Evolutionary conservation across 2,797 vertebrate genomes (phyloP).

Genomic region (Lithobates pipiens): DNA sequence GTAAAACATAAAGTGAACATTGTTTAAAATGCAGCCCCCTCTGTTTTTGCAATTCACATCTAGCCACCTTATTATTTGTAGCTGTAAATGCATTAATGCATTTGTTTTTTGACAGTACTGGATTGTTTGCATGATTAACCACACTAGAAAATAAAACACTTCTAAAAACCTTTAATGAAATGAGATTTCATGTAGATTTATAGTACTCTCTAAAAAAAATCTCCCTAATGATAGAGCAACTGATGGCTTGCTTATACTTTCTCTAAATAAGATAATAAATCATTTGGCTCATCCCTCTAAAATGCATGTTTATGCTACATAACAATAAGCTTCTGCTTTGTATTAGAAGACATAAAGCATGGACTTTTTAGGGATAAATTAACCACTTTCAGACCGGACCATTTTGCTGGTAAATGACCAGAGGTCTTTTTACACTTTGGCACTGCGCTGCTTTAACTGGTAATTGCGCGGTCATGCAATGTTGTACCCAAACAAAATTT

Average conservation of each 20-base stretch:
- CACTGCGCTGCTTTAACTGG: too few relatives aligned
- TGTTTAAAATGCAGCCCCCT: too few relatives aligned
- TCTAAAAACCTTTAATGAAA: conserved; percentile 1
- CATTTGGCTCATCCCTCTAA: background rate
- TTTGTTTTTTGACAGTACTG: background rate
- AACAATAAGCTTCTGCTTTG: background rate
- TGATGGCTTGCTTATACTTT: conserved; percentile 1
- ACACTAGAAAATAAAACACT: background rate
- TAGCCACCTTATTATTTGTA: background rate
- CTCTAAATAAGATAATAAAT: conserved; percentile 17
- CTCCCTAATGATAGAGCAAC: background rate
- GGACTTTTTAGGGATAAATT: background rate
- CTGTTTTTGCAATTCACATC: background rate
- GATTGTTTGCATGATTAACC: background rate
- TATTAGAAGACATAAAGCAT: background rate
- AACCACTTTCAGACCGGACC: too few relatives aligned
- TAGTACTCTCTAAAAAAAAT: background rate
- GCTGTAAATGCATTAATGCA: background rate
- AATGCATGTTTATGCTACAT: background rate
- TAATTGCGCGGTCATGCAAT: too few relatives aligned
- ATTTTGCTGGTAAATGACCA: too few relatives aligned
- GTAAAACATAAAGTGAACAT: too few relatives aligned
- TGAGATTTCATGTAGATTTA: conserved; percentile 1
- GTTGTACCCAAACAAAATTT: too few relatives aligned
- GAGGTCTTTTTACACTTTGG: too few relatives aligned